Evolutionary conservation across 2,797 vertebrate genomes (phyloP).

Genomic region (Decapterus maruadsi): DNA sequence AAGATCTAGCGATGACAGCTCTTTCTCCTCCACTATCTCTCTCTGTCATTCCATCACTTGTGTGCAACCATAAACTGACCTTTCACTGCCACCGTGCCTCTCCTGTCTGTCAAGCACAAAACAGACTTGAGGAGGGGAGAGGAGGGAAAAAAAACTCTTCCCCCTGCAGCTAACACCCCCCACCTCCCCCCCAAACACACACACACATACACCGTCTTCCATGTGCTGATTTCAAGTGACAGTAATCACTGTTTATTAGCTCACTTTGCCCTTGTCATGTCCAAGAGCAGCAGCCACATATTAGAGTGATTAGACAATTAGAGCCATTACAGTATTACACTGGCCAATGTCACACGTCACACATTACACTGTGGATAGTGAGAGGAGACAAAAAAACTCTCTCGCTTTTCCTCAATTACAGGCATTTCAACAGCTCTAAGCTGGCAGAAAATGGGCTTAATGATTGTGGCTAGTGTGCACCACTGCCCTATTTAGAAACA

Average conservation of each 20-base stretch:
- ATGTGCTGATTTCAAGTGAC: slow-evolving; percentile 74
- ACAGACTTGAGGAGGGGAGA: neutral
- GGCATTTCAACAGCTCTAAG: slow-evolving; percentile 73
- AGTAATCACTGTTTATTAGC: slow-evolving; percentile 77
- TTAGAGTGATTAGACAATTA: slow-evolving; percentile 83
- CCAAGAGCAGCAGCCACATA: slow-evolving; percentile 71
- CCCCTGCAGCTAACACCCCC: slow-evolving; percentile 63
- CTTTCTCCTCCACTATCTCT: slow-evolving; percentile 41
- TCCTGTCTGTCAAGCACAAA: slow-evolving; percentile 80
- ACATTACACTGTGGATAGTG: slow-evolving; percentile 49
- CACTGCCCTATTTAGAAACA: slow-evolving; percentile 72
- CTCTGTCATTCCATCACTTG: slow-evolving; percentile 77
- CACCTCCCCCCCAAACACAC: slow-evolving; percentile 20
- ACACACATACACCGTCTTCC: no score
- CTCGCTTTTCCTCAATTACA: slow-evolving; percentile 55
- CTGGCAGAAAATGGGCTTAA: slow-evolving; percentile 76
- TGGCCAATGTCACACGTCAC: slow-evolving; percentile 69
- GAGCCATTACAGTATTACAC: slow-evolving; percentile 75
- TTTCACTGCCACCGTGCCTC: slow-evolving; percentile 81
- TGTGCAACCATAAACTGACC: slow-evolving; percentile 86
- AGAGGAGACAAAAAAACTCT: slow-evolving; percentile 52
- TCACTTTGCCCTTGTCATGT: slow-evolving; percentile 74
- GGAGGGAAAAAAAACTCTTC: neutral
- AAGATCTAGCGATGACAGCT: slow-evolving; percentile 79
- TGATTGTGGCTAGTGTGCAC: slow-evolving; percentile 69